These are phyloP conservation scores for Sciurus vulgaris DNA, from an alignment of 2,797 vertebrate species.

Conservation along the genomic window DNA sequence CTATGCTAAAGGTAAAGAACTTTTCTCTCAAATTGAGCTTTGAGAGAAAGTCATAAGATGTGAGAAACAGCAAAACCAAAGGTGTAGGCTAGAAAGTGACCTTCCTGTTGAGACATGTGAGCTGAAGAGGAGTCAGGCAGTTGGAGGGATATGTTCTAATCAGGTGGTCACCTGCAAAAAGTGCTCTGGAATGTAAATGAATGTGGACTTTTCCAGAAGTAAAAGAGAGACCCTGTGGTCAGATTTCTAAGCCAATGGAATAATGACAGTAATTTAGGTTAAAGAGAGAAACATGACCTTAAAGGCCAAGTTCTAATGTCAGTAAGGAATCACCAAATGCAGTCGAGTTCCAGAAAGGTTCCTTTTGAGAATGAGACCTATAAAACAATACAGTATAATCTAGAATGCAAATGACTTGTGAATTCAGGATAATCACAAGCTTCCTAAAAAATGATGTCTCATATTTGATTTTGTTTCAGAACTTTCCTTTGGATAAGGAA, in stretches of 20 bases:
- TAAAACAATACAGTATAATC: neutral
- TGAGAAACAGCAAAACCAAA: conserved; percentile 18
- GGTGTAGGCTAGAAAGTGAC: neutral
- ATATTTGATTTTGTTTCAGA: neutral
- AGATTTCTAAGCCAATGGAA: neutral
- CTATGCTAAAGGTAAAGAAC: conserved; percentile 29
- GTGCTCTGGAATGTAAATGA: neutral
- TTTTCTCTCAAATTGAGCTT: neutral
- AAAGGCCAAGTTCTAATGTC: neutral
- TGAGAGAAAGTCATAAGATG: neutral
- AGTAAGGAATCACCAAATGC: neutral
- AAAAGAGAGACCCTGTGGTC: neutral
- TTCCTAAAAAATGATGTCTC: neutral
- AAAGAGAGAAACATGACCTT: neutral
- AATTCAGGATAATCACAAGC: neutral
- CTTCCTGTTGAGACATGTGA: neutral
- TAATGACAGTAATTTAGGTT: neutral
- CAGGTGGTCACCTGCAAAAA: neutral
- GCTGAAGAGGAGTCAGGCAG: neutral
- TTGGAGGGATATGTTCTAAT: neutral
- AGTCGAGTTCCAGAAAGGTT: neutral
- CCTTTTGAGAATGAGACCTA: neutral
- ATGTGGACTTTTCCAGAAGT: neutral
- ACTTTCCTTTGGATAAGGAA: neutral
- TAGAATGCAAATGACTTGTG: neutral